Base-by-base conservation (phyloP, 2,797 vertebrate genomes). In the Leptodactylus fallax region DNA sequence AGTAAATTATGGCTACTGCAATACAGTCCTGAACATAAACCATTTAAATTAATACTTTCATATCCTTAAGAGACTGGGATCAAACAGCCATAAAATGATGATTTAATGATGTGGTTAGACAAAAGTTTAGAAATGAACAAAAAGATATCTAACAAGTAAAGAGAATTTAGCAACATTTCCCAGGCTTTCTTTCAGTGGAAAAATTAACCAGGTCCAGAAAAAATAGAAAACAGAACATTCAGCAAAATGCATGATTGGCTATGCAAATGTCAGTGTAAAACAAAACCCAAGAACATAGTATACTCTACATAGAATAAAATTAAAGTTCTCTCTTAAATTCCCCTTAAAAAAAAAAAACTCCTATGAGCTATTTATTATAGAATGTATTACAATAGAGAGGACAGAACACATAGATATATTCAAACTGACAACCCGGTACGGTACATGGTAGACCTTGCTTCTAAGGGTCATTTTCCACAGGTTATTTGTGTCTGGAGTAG, bases 81-180 rank as follows among this genome's bases (percentile, higher is more conserved):
- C 65, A 74, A 88, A 79, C 63, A 51, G 49, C 63, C 63, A 80
- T 23, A 74, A 79, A 88, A 72, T 60, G 27, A 88, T 74, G 65
- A 63, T 88, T 88, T 79, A 79, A 88, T 79, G 79, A 72, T 85
- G 81, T 85, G 87, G 87, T 63, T 60, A 74, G 51, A 27, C 58
- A 65, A 74, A 36, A 49, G 11, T 78, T 67, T 65, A 81, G 67
- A 55, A 71, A 77, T 79, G 72, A 87, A 83, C 69, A 58, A 85
- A 82, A 60, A 63, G 56, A 49, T 56, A 58, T 56, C 45, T 12
- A 27, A 45, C 63, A 79, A 79, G 65, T 71, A 19, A 86, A 65
- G 63, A 82, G 9, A 78, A 76, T 77, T 53, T 74, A 81, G 53
- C 3, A 58, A 72, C 16, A 51, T 65, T 51, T 88, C 67, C 81